phyloP scores from a whole-genome alignment of 2,888 invertebrate genomes.

The Anagyrus pseudococci region DNA sequence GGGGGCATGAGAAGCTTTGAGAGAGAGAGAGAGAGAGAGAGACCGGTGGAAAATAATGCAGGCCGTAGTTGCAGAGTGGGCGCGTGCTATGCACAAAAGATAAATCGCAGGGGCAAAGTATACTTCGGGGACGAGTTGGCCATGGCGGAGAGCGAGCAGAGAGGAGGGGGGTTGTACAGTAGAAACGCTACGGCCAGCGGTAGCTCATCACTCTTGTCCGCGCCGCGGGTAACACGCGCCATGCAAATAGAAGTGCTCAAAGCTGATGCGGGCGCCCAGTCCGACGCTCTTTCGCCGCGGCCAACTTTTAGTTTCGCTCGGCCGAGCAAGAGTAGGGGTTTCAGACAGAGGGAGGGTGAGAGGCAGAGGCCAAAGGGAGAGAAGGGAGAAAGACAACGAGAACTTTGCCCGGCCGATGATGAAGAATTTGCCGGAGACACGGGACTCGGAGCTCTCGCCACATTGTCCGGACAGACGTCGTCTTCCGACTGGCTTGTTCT shows the following conservation, averaged over 20 bases:
- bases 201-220: background rate
- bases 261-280: conserved; percentile 28
- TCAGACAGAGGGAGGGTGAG: too few species aligned
- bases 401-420: too few species aligned
- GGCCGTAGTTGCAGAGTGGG: background rate
- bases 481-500: background rate
- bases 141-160: background rate
- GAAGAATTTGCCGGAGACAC: too few species aligned
- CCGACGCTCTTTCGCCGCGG: background rate
- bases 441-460: background rate
- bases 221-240: background rate
- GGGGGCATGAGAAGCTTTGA: background rate
- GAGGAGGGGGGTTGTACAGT: background rate
- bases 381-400: too few species aligned
- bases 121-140: conserved; percentile 17
- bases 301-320: conserved; percentile 2
- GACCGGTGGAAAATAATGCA: conserved; percentile 10
- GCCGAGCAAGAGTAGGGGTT: too few species aligned
- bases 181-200: background rate
- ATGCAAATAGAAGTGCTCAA: conserved; percentile 33
- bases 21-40: conserved; percentile 11
- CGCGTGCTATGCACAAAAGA: conserved; percentile 32
- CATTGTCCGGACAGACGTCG: conserved; percentile 15
- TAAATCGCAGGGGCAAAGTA: conserved; percentile 25
- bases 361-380: too few species aligned